Base-by-base conservation (phyloP, 1,140 invertebrate genomes). In the Brachionus koreanus region DNA sequence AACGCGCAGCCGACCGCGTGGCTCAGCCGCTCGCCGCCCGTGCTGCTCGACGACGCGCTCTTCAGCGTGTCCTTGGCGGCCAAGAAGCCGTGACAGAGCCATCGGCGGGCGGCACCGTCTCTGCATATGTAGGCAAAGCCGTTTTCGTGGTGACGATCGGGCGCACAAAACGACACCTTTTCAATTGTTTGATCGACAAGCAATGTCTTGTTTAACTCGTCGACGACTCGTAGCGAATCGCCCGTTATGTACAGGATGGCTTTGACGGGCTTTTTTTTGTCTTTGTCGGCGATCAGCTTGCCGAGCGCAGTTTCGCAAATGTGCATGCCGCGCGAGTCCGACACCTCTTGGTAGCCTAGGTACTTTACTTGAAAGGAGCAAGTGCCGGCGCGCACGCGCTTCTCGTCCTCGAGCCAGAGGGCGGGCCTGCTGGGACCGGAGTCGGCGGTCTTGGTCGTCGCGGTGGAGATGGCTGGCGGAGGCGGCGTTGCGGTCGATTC, bases 151-250 rank as follows among this genome's bases (percentile, higher is more conserved):
- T 98, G 98, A 82, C 97, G 91, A 89, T 99, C 98, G 0, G 98
- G 98, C 7, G 98, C 96, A 90, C 98, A 99, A 89, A 99, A 99
- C 3, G 97, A 99, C 0, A 99, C 98, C 89, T 99, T 99, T 87
- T 99, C 98, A 83, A 99, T 99, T 3, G 97, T 99, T 89, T 99
- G 98, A 90, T 99, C 98, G 13, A 99, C 96, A 84, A 99, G 96
- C 65, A 99, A n/a, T 3, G n/a, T 91, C 89, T 98, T 98, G 9
- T 96, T 98, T 86, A 98, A 96, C 86, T 98, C 96, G 88, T 99
- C 98, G 0, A 99, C 97, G 1, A 99, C 97, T 7, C 97, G 90
- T 25, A 99, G 89, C 7, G 97, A 96, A 89, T 99, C 97, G 0
- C 97, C 97, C 77, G 96, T 97, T 1, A 99, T 95, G 87, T 98